Percentiles rank a stretch among this genome's conserved stretches.
phyloP scores from a whole-genome alignment of 2,888 invertebrate species.

The Melinaea menophilus region DNA sequence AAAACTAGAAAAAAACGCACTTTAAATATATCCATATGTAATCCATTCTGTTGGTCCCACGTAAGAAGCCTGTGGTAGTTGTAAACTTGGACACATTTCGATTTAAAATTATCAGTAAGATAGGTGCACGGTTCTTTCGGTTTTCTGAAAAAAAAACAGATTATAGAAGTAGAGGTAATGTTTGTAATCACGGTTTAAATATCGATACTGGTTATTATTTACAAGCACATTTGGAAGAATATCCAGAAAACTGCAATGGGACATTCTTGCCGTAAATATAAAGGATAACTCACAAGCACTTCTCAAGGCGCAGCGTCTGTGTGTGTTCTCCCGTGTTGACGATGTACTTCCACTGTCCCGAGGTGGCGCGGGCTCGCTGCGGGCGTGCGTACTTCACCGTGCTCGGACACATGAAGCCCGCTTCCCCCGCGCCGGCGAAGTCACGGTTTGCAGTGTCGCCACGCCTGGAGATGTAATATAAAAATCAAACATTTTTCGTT shows the following conservation, averaged over 20 bases:
- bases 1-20: constrained; percentile 47
- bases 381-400: constrained; percentile 88
- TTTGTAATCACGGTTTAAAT: too few species aligned
- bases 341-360: constrained; percentile 91
- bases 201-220: too few species aligned
- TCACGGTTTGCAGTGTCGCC: constrained; percentile 79
- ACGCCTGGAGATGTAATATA: constrained; percentile 63
- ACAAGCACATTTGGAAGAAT: too few species aligned
- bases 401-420: constrained; percentile 88
- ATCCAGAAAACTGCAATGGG: background rate
- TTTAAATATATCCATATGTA: constrained; percentile 91
- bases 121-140: constrained; percentile 87
- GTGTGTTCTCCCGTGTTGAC: constrained; percentile 91
- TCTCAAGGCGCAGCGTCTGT: constrained; percentile 88
- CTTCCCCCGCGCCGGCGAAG: constrained; percentile 74
- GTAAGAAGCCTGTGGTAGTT: constrained; percentile 89
- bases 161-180: too few species aligned
- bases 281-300: constrained; percentile 82
- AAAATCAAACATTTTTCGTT: background rate
- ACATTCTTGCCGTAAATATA: constrained; percentile 3
- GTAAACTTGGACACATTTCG: constrained; percentile 89
- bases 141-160: constrained; percentile 71
- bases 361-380: constrained; percentile 87
- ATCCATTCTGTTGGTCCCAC: constrained; percentile 87
- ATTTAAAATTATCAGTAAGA: constrained; percentile 86